Evolutionary conservation across 2,888 invertebrate species (phyloP), one percentile per base, ranked within the genome.

Genomic region (Meghimatium bilineatum): DNA sequence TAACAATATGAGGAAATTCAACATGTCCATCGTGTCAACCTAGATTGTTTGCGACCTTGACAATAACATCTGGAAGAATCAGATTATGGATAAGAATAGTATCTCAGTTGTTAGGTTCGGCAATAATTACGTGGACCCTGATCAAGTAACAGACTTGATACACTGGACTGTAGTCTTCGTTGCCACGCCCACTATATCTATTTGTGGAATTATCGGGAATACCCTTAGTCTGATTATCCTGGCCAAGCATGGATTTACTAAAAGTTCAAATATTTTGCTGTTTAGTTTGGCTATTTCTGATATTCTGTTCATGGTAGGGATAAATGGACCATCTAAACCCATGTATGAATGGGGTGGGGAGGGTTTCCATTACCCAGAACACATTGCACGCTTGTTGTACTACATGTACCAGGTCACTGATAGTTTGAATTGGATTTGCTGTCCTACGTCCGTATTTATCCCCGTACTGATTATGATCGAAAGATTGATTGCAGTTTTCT

Each of bases 251-350:
- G 82, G 82, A 12, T 52, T 82, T 34, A 44, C 29, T 44, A 82
- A 82, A 76, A 76, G 76, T 14, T 76, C 82, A 20, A 76, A 82
- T 56, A 67, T 82, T 23, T 36, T 82, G 17, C 76, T 82, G 20
- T 63, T 82, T 49, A 36, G 36, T 52, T 52, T 82, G 10, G 82
- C 82, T 0, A 67, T 82, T 26, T 76, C 82, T 14, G 82, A 82
- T n/a, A 66, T 82, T 8, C 20, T 60, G n/a, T 82, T 76, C 29
- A 76, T 82, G 82, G 32, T 82, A 17, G 82, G 82, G 6, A 56
- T 67, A 17, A 75, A 82, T 23, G 66, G 71, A 1, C 69, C 71
- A n/a, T 38, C 80, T 5, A 80, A 80, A 36, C 49, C 69, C 17
- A 69, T 80, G 71, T 80, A 80, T 56, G 80, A 80, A 36, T 71